These are phyloP conservation scores for Panopea generosa DNA, from an alignment of 2,888 invertebrate genomes.

Conservation along the genomic window DNA sequence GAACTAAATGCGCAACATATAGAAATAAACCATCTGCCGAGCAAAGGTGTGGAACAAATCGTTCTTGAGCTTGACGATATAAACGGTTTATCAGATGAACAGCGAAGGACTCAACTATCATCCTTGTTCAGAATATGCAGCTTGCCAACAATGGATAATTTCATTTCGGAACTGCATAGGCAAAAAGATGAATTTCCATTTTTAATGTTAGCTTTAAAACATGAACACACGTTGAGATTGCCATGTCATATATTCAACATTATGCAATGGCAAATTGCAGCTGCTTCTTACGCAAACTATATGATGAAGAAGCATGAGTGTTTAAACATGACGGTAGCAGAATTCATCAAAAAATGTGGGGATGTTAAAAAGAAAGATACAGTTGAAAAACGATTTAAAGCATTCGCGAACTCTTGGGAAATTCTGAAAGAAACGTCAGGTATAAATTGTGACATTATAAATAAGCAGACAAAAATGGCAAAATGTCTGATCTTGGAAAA, in stretches of 20 bases:
- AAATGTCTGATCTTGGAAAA: conserved; percentile 54
- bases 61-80: neutral
- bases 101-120: neutral
- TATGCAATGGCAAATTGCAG: conserved; percentile 61
- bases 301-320: conserved; percentile 56
- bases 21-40: neutral
- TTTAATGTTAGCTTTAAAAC: conserved; percentile 26
- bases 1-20: neutral
- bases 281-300: conserved; percentile 52
- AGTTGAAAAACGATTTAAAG: conserved; percentile 15
- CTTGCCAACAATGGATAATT: conserved; percentile 17
- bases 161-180: conserved; percentile 28
- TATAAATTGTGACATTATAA: neutral
- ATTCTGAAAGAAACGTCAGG: conserved; percentile 3
- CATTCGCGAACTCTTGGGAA: conserved; percentile 10
- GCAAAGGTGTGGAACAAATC: neutral
- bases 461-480: conserved; percentile 34
- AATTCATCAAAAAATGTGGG: conserved; percentile 23
- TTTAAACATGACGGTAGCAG: conserved; percentile 42
- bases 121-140: conserved; percentile 34
- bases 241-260: conserved; percentile 48
- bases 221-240: conserved; percentile 33
- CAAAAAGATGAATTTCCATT: conserved; percentile 26
- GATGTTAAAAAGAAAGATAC: conserved; percentile 5
- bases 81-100: neutral